Conservation (phyloP, 2,888 invertebrate species). For the Tanypteryx hageni region DNA sequence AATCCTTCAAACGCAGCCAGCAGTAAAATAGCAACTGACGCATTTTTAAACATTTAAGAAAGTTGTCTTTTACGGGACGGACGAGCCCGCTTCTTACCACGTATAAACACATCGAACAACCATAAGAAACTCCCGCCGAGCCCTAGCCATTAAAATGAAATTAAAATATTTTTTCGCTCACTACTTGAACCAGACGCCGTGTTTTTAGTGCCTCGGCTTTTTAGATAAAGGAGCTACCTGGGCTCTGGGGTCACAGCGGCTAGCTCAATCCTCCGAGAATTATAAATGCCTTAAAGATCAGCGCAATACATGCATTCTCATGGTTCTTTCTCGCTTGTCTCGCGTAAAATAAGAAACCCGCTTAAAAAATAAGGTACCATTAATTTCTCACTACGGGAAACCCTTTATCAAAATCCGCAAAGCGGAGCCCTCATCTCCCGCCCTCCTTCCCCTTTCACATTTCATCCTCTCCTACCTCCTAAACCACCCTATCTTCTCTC, state of each 20-base stretch:
- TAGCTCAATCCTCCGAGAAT: not conserved
- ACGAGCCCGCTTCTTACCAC: not conserved
- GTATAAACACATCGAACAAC: not conserved
- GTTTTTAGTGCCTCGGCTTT: not conserved
- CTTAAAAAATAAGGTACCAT: constrained; percentile 26
- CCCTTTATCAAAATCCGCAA: constrained; percentile 57
- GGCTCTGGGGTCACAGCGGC: not conserved
- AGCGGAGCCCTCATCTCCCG: not conserved
- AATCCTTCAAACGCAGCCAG: not conserved
- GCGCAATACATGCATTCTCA: constrained; percentile 36
- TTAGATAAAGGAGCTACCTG: not conserved
- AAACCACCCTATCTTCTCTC: not conserved
- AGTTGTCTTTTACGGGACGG: not conserved
- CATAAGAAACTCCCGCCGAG: not conserved
- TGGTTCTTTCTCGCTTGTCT: constrained; percentile 19
- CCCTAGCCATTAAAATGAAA: not conserved
- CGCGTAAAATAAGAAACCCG: constrained; percentile 28
- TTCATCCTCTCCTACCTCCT: not conserved
- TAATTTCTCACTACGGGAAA: constrained; percentile 35
- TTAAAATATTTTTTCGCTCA: not conserved
- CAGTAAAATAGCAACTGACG: not conserved
- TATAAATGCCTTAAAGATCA: constrained; percentile 12
- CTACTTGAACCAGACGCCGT: not conserved
- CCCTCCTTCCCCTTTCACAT: not conserved
- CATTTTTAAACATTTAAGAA: not conserved